Conservation (phyloP, 2,797 vertebrate species). For the Bradypus variegatus region DNA sequence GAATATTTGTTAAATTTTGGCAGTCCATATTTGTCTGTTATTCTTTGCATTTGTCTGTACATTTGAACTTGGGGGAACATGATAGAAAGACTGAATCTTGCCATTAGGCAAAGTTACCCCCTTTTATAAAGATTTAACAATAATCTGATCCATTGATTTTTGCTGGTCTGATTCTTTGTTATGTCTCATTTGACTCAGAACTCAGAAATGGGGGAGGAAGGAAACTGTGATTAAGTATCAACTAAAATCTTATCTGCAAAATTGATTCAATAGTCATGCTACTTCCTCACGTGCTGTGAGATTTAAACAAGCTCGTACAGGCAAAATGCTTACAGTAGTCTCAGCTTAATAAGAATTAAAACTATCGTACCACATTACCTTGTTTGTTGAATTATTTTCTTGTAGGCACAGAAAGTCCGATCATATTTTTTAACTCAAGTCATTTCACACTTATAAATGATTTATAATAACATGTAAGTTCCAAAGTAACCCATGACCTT, state of each 20-base stretch:
- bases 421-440: neutral
- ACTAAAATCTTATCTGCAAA: neutral
- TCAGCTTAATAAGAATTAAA: neutral
- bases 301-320: neutral
- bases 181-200: neutral
- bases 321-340: neutral
- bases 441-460: neutral
- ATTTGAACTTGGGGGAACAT: neutral
- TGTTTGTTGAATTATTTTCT: neutral
- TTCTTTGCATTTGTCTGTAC: neutral
- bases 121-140: constrained; percentile 15
- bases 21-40: neutral
- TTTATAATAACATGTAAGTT: neutral
- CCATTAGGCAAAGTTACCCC: neutral
- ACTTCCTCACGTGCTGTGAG: neutral
- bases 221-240: neutral
- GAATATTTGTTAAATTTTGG: neutral
- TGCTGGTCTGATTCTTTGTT: neutral
- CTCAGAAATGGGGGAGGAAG: neutral
- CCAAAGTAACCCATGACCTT: neutral
- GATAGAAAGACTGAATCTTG: neutral
- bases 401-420: neutral
- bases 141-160: neutral
- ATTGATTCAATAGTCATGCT: neutral
- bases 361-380: neutral